Conservation (phyloP, 2,113 vertebrate species). For the Ammodytes marinus region DNA sequence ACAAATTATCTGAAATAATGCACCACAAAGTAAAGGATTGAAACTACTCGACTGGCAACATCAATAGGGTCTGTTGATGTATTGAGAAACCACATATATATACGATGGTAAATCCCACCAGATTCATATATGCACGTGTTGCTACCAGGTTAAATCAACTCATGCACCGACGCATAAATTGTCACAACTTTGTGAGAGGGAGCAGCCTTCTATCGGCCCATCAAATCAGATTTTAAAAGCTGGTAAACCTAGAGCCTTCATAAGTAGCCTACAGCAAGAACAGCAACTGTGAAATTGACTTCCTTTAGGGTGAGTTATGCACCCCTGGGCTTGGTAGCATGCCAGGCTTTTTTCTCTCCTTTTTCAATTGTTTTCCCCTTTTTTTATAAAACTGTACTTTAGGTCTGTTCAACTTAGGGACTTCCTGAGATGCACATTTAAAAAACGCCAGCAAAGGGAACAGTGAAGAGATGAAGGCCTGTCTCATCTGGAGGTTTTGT, state of each 20-base stretch:
- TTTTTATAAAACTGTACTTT: conserved; percentile 42
- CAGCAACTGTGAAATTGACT: conserved; percentile 13
- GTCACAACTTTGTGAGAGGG: neutral
- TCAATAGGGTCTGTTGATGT: neutral
- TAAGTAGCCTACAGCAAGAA: conserved; percentile 6
- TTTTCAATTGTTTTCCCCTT: conserved; percentile 31
- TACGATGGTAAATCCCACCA: too few species aligned
- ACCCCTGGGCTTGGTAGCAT: conserved; percentile 29
- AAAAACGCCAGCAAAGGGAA: conserved; percentile 19
- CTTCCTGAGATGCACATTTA: conserved; percentile 28
- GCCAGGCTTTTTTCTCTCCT: conserved; percentile 32
- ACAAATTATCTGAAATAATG: neutral
- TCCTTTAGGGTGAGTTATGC: conserved; percentile 15
- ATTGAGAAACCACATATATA: neutral
- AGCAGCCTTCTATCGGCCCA: neutral
- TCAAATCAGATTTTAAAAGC: conserved; percentile 7
- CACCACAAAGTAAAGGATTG: neutral
- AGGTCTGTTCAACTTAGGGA: conserved; percentile 38
- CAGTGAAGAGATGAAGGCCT: conserved; percentile 8
- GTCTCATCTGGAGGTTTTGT: conserved; percentile 45
- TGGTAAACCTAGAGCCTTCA: neutral
- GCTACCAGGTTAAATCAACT: neutral
- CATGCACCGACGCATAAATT: neutral
- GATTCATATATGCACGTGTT: too few species aligned
- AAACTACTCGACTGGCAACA: neutral